Percentiles rank a stretch among this genome's conserved stretches.
Evolutionary conservation across 1,140 invertebrate species (phyloP).

Genomic region (Ceratitis capitata): DNA sequence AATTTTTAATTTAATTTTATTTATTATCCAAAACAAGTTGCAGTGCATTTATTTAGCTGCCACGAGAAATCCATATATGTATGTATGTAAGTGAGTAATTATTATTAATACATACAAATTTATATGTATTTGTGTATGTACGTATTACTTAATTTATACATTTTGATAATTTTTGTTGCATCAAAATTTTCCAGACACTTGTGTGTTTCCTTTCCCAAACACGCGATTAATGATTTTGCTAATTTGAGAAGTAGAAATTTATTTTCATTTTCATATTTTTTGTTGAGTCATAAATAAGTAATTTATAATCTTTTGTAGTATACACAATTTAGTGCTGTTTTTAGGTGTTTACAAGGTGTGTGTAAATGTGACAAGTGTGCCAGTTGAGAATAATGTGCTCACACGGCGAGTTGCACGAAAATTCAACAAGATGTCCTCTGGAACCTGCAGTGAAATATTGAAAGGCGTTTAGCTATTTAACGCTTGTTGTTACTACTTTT

Average conservation of each 20-base stretch:
- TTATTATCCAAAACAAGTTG: too few relatives aligned
- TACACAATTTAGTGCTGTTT: neutral
- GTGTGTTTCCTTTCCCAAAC: too few relatives aligned
- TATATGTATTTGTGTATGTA: too few relatives aligned
- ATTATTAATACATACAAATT: too few relatives aligned
- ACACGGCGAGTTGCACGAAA: neutral
- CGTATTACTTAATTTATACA: too few relatives aligned
- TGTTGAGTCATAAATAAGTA: constrained; percentile 3
- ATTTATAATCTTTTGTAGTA: neutral
- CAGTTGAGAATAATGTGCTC: neutral
- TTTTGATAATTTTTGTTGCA: too few relatives aligned
- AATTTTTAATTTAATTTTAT: too few relatives aligned
- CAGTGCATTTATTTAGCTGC: too few relatives aligned
- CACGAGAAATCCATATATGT: too few relatives aligned
- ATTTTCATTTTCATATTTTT: neutral
- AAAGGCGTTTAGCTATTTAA: neutral
- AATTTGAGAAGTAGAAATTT: neutral
- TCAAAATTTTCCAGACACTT: too few relatives aligned
- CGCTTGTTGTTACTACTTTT: neutral
- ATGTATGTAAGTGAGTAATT: too few relatives aligned
- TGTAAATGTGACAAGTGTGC: neutral
- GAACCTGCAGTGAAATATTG: too few relatives aligned
- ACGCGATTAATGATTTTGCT: neutral
- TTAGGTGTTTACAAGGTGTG: neutral
- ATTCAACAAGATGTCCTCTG: neutral